Evolutionary conservation across 2,797 vertebrate genomes (phyloP).

Genomic region (Chelmon rostratus): DNA sequence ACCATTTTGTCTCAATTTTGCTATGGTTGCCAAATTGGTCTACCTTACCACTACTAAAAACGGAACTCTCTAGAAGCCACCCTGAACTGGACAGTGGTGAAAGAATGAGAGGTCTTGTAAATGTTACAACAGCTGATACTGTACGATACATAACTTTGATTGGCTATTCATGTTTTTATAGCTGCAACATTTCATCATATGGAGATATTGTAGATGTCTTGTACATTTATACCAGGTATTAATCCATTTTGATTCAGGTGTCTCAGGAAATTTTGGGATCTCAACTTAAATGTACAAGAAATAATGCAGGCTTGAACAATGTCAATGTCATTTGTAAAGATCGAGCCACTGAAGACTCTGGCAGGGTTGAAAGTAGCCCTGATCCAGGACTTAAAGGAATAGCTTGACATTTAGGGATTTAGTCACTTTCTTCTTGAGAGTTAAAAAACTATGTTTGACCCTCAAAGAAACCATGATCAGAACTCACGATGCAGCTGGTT

Average conservation of each 20-base stretch:
- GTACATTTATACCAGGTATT: background rate
- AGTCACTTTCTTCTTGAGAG: background rate
- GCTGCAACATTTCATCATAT: background rate
- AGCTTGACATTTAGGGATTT: no score
- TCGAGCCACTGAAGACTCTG: background rate
- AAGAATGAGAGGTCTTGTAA: slow-evolving; percentile 3
- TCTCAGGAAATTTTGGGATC: background rate
- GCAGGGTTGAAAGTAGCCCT: background rate
- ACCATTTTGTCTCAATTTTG: background rate
- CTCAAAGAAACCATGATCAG: background rate
- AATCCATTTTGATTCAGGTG: no score
- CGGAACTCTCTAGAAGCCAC: background rate
- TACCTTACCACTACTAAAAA: background rate
- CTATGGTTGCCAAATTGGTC: background rate
- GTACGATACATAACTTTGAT: background rate
- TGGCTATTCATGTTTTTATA: background rate
- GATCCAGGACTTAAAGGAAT: background rate
- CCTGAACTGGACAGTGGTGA: background rate
- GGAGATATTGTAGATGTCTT: background rate
- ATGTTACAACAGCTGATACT: background rate
- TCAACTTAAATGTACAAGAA: background rate
- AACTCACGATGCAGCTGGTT: background rate
- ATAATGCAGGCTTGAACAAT: background rate
- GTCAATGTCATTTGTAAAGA: background rate
- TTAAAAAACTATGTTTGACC: background rate